Conservation (phyloP, 2,797 vertebrate species). For the Galago senegalensis region DNA sequence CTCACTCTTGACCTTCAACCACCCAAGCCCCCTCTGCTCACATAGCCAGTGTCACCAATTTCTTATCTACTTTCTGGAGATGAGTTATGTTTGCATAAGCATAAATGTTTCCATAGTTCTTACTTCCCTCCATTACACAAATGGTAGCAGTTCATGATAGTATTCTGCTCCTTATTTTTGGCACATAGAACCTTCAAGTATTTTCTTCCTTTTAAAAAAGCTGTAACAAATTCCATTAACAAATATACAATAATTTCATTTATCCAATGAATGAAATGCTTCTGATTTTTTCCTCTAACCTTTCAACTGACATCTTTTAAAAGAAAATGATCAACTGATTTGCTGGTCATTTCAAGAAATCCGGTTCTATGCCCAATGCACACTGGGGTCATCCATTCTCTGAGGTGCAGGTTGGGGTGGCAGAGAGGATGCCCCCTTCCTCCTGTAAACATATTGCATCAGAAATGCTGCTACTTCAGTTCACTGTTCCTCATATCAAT, state of each 20-base stretch:
- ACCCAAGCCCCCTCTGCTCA: background rate
- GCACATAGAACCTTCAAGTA: background rate
- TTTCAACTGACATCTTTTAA: background rate
- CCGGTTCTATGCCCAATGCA: accelerated
- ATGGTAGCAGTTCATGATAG: background rate
- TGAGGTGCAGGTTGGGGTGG: background rate
- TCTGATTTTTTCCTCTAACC: background rate
- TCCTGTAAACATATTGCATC: background rate
- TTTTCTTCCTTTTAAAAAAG: background rate
- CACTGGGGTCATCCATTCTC: background rate
- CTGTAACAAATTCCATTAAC: background rate
- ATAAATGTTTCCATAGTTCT: background rate
- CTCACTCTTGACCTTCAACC: no score
- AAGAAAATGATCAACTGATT: background rate
- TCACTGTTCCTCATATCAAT: no score
- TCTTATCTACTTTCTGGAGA: background rate
- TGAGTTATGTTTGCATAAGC: background rate
- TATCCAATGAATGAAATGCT: background rate
- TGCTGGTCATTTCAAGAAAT: background rate
- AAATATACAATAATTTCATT: background rate
- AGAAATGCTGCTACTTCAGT: background rate
- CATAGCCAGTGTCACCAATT: background rate
- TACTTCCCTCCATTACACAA: background rate
- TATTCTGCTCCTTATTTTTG: background rate
- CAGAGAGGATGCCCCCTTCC: background rate